Conservation (phyloP, 37 sponge, comb jelly and placozoan species). For the Sycon ciliatum region DNA sequence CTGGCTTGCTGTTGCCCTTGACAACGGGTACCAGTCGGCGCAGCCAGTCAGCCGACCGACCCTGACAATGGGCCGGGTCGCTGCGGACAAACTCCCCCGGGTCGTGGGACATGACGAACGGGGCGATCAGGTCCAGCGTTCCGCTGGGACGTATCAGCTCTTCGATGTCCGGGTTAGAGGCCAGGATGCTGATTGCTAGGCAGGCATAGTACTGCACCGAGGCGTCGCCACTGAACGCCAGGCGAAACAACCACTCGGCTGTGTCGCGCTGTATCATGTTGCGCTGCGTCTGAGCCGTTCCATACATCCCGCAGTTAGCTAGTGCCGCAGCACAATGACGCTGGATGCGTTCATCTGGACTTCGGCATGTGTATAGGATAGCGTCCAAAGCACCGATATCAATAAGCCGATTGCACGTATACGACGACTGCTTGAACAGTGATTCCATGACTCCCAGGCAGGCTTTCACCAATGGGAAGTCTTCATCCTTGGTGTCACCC, state of each 20-base stretch:
- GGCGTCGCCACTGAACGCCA: conserved; percentile 35
- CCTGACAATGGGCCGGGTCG: conserved; percentile 41
- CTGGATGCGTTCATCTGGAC: conserved; percentile 10
- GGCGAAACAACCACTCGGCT: conserved; percentile 50
- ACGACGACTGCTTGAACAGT: conserved; percentile 38
- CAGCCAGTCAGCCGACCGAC: conserved; percentile 41
- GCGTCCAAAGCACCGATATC: conserved; percentile 17
- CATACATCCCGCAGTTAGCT: conserved; percentile 55
- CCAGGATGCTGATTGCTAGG: conserved; percentile 35
- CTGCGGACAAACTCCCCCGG: conserved; percentile 30
- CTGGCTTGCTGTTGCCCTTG: conserved; percentile 29
- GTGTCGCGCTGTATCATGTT: conserved; percentile 25
- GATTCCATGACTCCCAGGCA: conserved; percentile 41
- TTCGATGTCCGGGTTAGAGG: conserved; percentile 18
- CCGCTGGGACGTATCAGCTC: conserved; percentile 28
- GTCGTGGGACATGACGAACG: conserved; percentile 27
- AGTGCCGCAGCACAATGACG: conserved; percentile 49
- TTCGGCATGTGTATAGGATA: conserved; percentile 27
- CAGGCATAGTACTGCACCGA: conserved; percentile 41
- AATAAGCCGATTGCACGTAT: conserved; percentile 22
- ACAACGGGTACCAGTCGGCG: conserved; percentile 30
- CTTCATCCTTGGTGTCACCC: too few relatives aligned
- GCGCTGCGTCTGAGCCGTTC: conserved; percentile 2
- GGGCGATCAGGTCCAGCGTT: conserved; percentile 41
- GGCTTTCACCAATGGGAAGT: too few relatives aligned